Evolutionary conservation across 2,797 vertebrate genomes (phyloP).

Genomic region (Aplochiton taeniatus): DNA sequence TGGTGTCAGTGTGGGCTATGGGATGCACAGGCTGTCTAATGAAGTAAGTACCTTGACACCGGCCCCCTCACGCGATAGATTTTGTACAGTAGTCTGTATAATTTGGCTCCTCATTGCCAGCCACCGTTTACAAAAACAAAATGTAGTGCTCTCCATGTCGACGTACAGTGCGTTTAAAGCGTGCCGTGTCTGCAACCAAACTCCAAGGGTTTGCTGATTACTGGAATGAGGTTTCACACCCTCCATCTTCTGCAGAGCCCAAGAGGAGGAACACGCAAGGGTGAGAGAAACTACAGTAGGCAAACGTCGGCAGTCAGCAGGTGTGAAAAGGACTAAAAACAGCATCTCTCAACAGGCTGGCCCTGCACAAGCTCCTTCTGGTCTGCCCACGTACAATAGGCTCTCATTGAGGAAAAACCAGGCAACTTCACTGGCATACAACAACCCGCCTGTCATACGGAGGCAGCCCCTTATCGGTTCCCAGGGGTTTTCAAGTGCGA

Average conservation of each 20-base stretch:
- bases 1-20: too few species aligned
- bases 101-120: slow-evolving; percentile 1
- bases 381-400: slow-evolving; percentile 48
- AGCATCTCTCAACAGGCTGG: slow-evolving; percentile 32
- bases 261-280: slow-evolving; percentile 38
- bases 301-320: slow-evolving; percentile 37
- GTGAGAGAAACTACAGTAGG: slow-evolving; percentile 44
- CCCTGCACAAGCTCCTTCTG: slow-evolving; percentile 28
- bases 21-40: too few species aligned
- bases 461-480: too few species aligned
- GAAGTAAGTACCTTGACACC: too few species aligned
- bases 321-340: slow-evolving; percentile 58
- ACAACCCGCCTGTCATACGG: too few species aligned
- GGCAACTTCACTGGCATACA: too few species aligned
- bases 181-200: not conserved
- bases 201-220: slow-evolving; percentile 14
- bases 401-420: slow-evolving; percentile 10
- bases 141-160: slow-evolving; percentile 24
- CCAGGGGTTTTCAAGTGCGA: too few species aligned
- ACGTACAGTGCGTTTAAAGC: not conserved
- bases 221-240: slow-evolving; percentile 54
- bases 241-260: slow-evolving; percentile 28
- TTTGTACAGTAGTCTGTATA: too few species aligned
- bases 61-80: too few species aligned
- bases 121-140: slow-evolving; percentile 1